A percentile compares a stretch with the other conserved stretches of the same genome.
Conservation (phyloP, 30 jellyfish, hydroid and myxozoan genomes). For the Chrysaora quinquecirrha region DNA sequence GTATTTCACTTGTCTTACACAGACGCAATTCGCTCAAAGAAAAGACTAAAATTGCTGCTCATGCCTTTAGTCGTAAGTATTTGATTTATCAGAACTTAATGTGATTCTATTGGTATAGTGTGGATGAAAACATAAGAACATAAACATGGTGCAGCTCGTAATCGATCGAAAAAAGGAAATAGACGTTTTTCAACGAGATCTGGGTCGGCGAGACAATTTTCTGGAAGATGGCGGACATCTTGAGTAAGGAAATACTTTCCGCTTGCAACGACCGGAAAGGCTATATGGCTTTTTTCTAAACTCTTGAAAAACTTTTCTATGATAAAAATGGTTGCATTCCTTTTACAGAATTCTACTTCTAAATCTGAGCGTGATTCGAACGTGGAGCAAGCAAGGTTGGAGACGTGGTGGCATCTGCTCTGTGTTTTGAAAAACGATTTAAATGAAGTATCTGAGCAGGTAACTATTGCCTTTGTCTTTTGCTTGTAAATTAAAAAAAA, state of each 20-base stretch:
- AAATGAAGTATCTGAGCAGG: conserved; percentile 74
- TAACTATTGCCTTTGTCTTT: neutral
- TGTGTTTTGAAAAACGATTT: conserved; percentile 42
- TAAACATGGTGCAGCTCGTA: too few relatives aligned
- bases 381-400: conserved; percentile 82
- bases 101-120: too few relatives aligned
- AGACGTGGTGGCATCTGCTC: conserved; percentile 85
- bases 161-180: too few relatives aligned
- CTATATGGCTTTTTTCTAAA: neutral
- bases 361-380: conserved; percentile 40
- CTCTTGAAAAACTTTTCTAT: neutral
- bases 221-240: too few relatives aligned
- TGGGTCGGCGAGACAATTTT: too few relatives aligned
- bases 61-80: conserved; percentile 68
- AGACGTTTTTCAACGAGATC: too few relatives aligned
- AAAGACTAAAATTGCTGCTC: conserved; percentile 58
- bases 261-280: too few relatives aligned
- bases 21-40: conserved; percentile 46
- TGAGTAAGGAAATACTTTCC: too few relatives aligned
- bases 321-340: neutral
- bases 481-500: neutral
- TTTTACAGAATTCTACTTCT: conserved; percentile 36
- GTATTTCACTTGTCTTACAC: too few relatives aligned
- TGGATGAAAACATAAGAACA: too few relatives aligned
- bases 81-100: too few relatives aligned